Evolutionary conservation across 2,113 vertebrate species (phyloP).

Genomic region (Podarcis raffonei): DNA sequence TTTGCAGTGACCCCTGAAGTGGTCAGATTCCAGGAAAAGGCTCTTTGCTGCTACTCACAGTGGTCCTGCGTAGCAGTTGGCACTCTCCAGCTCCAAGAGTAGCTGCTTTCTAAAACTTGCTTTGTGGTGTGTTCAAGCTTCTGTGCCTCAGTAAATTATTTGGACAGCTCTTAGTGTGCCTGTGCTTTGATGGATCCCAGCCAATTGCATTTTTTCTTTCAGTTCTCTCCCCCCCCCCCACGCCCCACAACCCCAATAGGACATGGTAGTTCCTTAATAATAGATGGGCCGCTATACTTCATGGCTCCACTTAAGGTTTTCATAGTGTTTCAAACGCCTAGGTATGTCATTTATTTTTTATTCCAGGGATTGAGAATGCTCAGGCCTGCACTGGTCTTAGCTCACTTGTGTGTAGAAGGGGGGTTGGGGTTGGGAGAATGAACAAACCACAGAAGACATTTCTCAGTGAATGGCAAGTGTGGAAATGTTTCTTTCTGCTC

Average conservation of each 20-base stretch:
- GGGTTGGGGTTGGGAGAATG: not conserved
- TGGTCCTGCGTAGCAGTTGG: rapidly evolving
- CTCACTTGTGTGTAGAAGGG: constrained; percentile 2
- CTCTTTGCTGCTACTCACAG: constrained; percentile 20
- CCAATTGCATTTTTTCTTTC: constrained; percentile 20
- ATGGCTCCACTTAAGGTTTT: constrained; percentile 48
- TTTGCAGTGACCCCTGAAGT: not conserved
- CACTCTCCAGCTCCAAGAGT: not conserved
- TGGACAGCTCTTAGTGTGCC: constrained; percentile 13
- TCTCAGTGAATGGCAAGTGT: constrained; percentile 46
- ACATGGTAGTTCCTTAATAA: constrained; percentile 52
- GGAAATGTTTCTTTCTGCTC: constrained; percentile 55
- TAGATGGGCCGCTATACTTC: constrained; percentile 45
- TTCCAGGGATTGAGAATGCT: constrained; percentile 21
- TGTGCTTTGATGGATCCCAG: constrained; percentile 36
- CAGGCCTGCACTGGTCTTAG: constrained; percentile 46
- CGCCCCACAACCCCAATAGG: not conserved
- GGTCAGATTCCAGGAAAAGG: not conserved
- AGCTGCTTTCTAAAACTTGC: constrained; percentile 7
- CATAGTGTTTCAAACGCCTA: constrained; percentile 44
- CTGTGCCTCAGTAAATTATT: constrained; percentile 21
- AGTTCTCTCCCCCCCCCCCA: not conserved
- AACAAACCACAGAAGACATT: constrained; percentile 39
- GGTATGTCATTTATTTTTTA: constrained; percentile 52
- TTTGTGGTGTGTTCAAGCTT: not conserved